Conservation (phyloP, 2,888 invertebrate genomes). For the Molanna angustata region DNA sequence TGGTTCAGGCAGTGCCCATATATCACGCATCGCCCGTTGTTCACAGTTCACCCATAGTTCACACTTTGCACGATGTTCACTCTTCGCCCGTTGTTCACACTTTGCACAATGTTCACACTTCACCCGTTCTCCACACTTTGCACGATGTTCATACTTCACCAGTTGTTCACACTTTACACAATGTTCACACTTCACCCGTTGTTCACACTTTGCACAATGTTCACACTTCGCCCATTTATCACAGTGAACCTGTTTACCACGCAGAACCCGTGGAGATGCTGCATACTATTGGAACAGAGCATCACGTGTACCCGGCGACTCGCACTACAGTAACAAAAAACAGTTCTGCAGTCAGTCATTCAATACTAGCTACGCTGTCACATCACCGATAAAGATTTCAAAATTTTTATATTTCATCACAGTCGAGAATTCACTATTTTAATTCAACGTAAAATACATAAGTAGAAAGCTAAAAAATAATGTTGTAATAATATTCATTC, state of each 20-base stretch:
- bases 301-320: too few relatives aligned
- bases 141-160: not conserved
- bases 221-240: not conserved
- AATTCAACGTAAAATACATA: too few relatives aligned
- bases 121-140: not conserved
- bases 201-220: not conserved
- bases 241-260: not conserved
- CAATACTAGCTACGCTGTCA: too few relatives aligned
- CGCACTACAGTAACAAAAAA: too few relatives aligned
- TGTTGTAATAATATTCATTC: too few relatives aligned
- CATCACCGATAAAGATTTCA: too few relatives aligned
- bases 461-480: too few relatives aligned
- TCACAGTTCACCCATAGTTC: not conserved
- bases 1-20: not conserved
- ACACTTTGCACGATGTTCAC: not conserved
- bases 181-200: not conserved
- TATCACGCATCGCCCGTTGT: not conserved
- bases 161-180: not conserved
- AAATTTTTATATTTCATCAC: too few relatives aligned
- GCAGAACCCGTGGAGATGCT: not conserved
- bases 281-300: too few relatives aligned
- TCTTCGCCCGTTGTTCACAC: not conserved
- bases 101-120: not conserved
- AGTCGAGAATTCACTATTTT: too few relatives aligned
- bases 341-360: too few relatives aligned